Conservation (phyloP, 2,113 vertebrate genomes). For the Spea multiplicata region DNA sequence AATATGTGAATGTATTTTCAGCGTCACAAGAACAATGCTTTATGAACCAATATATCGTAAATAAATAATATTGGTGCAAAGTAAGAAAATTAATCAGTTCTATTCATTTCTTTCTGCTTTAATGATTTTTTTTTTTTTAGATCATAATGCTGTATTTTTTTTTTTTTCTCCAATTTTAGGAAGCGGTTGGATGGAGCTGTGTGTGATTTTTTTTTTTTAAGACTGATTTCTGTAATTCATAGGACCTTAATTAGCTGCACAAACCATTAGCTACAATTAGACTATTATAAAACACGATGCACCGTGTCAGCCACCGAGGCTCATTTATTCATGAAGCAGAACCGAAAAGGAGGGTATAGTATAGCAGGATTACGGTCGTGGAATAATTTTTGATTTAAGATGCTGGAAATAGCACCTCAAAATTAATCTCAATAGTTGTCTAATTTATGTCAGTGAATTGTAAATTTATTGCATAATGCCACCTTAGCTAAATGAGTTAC, state of each 20-base stretch:
- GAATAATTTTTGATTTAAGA: conserved; percentile 83
- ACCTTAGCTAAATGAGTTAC: conserved; percentile 81
- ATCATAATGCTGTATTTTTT: conserved; percentile 52
- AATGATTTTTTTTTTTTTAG: conserved; percentile 43
- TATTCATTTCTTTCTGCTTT: conserved; percentile 55
- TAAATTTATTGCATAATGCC: conserved; percentile 84
- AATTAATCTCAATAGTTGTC: conserved; percentile 87
- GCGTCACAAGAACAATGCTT: not conserved
- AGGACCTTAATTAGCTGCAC: conserved; percentile 99
- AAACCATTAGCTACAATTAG: conserved; percentile 99
- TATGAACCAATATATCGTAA: conserved; percentile 42
- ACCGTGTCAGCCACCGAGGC: conserved; percentile 78
- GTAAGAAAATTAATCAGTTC: conserved; percentile 41
- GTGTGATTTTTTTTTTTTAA: conserved; percentile 61
- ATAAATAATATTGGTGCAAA: conserved; percentile 53
- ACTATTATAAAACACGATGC: conserved; percentile 96
- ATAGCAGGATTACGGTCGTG: conserved; percentile 71
- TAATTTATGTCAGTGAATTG: conserved; percentile 81
- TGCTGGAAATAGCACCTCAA: conserved; percentile 77
- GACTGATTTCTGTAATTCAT: conserved; percentile 99
- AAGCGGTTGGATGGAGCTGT: conserved; percentile 73
- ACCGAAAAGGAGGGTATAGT: conserved; percentile 53
- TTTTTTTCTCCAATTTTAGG: conserved; percentile 65
- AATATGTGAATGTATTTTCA: not conserved
- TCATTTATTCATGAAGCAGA: conserved; percentile 78